phyloP scores from a whole-genome alignment of 1,140 invertebrate species.

The Dinoponera quadriceps region DNA sequence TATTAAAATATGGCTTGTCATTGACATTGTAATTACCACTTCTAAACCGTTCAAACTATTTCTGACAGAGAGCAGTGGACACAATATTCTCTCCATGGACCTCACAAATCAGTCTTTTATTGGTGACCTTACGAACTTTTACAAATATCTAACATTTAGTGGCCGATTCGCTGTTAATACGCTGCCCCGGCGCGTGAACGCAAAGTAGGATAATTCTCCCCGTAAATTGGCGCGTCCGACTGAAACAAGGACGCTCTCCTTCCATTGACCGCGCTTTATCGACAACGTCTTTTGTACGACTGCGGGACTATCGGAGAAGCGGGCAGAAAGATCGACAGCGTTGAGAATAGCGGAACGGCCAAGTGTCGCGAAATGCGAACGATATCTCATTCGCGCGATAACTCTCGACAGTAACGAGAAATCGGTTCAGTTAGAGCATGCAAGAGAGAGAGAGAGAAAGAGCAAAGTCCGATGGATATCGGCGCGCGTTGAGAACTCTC shows the following conservation, averaged over 20 bases:
- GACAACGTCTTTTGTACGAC: slow-evolving; percentile 10
- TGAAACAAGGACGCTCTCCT: slow-evolving; percentile 10
- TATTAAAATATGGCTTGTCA: too few relatives aligned
- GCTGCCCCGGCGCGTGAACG: too few relatives aligned
- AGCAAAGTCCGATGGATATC: slow-evolving; percentile 36
- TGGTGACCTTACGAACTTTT: too few relatives aligned
- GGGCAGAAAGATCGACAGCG: not conserved
- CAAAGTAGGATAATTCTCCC: not conserved
- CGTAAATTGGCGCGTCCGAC: slow-evolving; percentile 4
- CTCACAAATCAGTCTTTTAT: too few relatives aligned
- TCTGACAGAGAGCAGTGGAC: too few relatives aligned
- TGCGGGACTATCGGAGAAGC: slow-evolving; percentile 1
- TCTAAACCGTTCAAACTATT: too few relatives aligned
- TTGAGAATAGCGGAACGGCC: not conserved
- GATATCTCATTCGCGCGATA: slow-evolving; percentile 44
- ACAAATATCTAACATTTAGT: too few relatives aligned
- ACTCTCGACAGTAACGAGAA: slow-evolving; percentile 38
- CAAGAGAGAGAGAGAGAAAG: not conserved
- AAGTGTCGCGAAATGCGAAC: slow-evolving; percentile 17
- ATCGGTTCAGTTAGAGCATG: slow-evolving; percentile 42
- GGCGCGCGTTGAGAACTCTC: not conserved
- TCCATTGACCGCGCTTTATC: not conserved
- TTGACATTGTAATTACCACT: too few relatives aligned
- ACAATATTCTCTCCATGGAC: too few relatives aligned
- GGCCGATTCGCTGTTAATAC: too few relatives aligned